Conservation (phyloP, 2,888 invertebrate genomes). For the Chrysomela aeneicollis region DNA sequence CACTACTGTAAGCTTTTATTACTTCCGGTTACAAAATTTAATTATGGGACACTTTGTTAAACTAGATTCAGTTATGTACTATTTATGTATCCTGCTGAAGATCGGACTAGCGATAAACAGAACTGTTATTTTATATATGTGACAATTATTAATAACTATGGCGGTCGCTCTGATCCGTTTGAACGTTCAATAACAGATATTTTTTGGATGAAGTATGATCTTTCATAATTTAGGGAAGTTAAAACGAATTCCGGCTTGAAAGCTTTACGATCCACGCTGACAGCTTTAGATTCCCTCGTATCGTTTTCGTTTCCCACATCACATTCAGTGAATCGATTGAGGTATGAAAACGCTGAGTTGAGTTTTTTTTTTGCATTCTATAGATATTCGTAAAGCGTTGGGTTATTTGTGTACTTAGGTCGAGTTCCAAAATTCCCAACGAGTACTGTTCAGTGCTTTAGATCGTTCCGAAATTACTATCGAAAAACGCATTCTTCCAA, state of each 20-base stretch:
- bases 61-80: slow-evolving; percentile 32
- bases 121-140: slow-evolving; percentile 23
- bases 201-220: slow-evolving; percentile 45
- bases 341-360: neutral
- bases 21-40: slow-evolving; percentile 45
- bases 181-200: slow-evolving; percentile 42
- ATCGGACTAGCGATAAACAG: slow-evolving; percentile 27
- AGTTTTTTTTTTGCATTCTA: neutral
- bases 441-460: too few relatives aligned
- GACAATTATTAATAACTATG: slow-evolving; percentile 4
- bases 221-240: slow-evolving; percentile 56
- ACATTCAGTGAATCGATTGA: neutral
- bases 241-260: slow-evolving; percentile 59
- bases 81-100: slow-evolving; percentile 38
- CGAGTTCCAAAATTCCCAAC: too few relatives aligned
- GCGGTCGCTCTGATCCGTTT: neutral
- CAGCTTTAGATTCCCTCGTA: slow-evolving; percentile 59
- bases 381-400: neutral
- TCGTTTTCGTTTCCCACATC: slow-evolving; percentile 49
- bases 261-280: slow-evolving; percentile 62
- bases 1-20: slow-evolving; percentile 35
- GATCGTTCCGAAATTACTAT: too few relatives aligned
- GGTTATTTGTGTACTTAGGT: too few relatives aligned
- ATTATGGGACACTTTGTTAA: slow-evolving; percentile 36
- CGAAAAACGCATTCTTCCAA: too few relatives aligned